Evolutionary conservation across 2,888 invertebrate genomes (phyloP), one percentile per base, ranked within the genome.

Genomic region (Hololepta plana): DNA sequence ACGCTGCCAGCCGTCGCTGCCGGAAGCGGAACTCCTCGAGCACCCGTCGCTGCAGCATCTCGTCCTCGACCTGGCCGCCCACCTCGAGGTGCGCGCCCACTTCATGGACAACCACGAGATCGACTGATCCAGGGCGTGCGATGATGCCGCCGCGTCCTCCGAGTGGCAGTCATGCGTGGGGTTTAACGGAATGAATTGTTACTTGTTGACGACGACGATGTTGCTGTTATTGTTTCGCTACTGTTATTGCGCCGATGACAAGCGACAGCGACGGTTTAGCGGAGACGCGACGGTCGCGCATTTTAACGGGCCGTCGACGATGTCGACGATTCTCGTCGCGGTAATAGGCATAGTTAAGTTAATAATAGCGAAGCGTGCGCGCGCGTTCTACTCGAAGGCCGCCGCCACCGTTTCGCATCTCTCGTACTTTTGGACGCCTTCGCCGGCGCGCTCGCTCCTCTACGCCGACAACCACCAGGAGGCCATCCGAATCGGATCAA

Each of bases 1-100:
- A 8, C 68, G 80, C 23, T 77, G 79, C 42, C 79, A 82, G 43
- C 91, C 91, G 15, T 67, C 75, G 12, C 58, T 93, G 38, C 88
- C 91, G 12, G 84, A 85, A 42, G 70, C 72, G 24, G 90, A 91
- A 36, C 61, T 93, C 8, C 62, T 87, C 31, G 85, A 85, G 40
- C 81, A 88, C 47, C 77, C 84, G 4, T 64, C 71, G 20, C 63
- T 93, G 23, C 70, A 73, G 34, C 72, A 75, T 44, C 65, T 82
- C 38, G 67, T 91, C 27, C 62, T 85, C 43, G 88, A 90, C 45
- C 60, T 93, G 40, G 82, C 85, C 17, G 61, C 68, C 29, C 72
- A 80, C 40, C 61, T 93, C 35, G 87, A 90, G 59, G 87, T 84
- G 36, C 69, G 79, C 45, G 64, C 66, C 32, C 65, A 73, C 44